Conservation (phyloP, 2,113 vertebrate genomes). For the Hippocampus guttulatus region DNA sequence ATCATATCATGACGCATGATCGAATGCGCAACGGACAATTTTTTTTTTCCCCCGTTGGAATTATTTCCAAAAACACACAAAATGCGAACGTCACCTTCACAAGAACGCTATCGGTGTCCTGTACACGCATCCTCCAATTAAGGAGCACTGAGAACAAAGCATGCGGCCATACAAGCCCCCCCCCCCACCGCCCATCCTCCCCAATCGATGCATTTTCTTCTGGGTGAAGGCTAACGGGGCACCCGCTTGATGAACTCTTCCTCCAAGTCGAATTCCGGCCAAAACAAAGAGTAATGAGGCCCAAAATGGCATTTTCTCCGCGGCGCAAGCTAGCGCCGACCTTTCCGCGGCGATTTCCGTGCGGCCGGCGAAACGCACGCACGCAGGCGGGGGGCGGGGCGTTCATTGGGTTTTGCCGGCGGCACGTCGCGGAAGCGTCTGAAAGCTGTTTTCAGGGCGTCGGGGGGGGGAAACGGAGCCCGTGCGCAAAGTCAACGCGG, state of each 20-base stretch:
- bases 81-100: background rate
- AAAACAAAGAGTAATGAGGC: background rate
- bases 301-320: background rate
- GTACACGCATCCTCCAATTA: background rate
- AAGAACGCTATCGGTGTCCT: background rate
- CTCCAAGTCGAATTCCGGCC: background rate
- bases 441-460: constrained; percentile 13
- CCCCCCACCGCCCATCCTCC: background rate
- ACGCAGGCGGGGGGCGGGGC: no score
- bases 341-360: background rate
- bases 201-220: background rate
- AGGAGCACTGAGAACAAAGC: constrained; percentile 17
- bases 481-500: constrained; percentile 36
- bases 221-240: background rate
- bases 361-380: constrained; percentile 5
- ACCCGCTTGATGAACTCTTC: background rate
- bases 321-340: background rate
- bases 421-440: constrained; percentile 13
- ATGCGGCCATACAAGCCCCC: background rate
- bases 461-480: constrained; percentile 15
- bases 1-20: no score
- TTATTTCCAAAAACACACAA: background rate
- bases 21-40: no score
- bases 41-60: background rate
- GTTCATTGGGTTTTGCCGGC: constrained; percentile 1